Evolutionary conservation across 2,113 vertebrate genomes (phyloP), one percentile per base, ranked within the genome.

Genomic region (Proteles cristata): DNA sequence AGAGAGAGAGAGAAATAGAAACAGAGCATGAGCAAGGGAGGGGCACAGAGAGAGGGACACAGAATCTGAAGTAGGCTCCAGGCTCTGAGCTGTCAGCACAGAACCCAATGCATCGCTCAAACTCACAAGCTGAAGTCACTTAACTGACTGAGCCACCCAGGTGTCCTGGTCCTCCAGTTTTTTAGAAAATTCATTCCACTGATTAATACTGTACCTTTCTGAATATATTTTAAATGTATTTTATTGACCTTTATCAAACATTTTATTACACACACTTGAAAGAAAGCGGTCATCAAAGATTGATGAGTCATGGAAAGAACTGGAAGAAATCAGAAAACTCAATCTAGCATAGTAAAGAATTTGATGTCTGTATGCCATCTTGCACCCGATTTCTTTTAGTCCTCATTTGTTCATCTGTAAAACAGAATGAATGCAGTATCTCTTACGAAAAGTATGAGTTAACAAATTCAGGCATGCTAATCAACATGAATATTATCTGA

Each of bases 281-380:
- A 92, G 88, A 97, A 77, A 45, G 81, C 8, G 61, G 25, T 81
- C 81, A 58, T 88, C 58, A 82, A 86, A 84, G 77, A 81, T 26
- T 4, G 7, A n/a, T 73, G 76, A 95, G 61, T 90, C 79, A 4
- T 11, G 50, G 33, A 84, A 83, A 58, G 2, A 96, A 90, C 0
- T 90, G 31, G 74, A 86, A 88, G 45, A 53, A 93, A 92, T 84
- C 74, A 71, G 83, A 94, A 97, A 90, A 77, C 76, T 6, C 26
- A 12, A 39, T 50, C 88, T 61, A 83, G 69, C 25, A 10, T 35
- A 31, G 8, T 12, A 43, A 71, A 80, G 45, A 77, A 66, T 19
- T 73, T 93, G 53, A 93, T 21, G 53, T 69, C 39, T 10, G 14
- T 28, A 11, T 89, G 63, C 73, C 76, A 85, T 21, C 39, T 94